phyloP scores from a whole-genome alignment of 2,113 vertebrate genomes.

The Nicator chloris region DNA sequence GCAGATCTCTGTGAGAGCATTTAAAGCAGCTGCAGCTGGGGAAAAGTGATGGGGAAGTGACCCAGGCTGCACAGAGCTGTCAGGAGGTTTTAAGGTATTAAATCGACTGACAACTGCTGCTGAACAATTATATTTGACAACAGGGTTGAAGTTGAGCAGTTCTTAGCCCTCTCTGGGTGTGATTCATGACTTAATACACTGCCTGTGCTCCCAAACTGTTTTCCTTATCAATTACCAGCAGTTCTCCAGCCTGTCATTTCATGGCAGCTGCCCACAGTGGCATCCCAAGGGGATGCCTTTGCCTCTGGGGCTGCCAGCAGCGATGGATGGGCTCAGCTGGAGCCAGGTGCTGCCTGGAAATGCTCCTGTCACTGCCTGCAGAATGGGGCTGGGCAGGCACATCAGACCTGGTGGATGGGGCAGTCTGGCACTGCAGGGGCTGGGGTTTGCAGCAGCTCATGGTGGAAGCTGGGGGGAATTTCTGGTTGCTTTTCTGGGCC shows the following conservation, averaged over 20 bases:
- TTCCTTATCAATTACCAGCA: not conserved
- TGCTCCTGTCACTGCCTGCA: not conserved
- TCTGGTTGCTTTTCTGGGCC: not conserved
- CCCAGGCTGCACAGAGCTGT: not conserved
- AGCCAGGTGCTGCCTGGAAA: not conserved
- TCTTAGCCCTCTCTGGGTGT: not conserved
- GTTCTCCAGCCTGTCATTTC: not conserved
- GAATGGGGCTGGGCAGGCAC: not conserved
- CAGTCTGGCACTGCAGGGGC: not conserved
- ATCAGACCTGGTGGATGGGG: not conserved
- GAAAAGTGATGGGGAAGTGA: not conserved
- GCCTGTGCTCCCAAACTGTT: not conserved
- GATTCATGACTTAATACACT: not conserved
- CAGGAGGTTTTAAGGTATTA: not conserved
- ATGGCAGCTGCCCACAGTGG: not conserved
- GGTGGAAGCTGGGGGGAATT: not conserved
- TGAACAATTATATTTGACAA: not conserved
- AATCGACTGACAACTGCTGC: not conserved
- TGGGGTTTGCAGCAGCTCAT: not conserved
- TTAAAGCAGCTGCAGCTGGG: not conserved
- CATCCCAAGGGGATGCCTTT: rapidly evolving
- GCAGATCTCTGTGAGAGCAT: not conserved
- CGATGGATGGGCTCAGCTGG: not conserved
- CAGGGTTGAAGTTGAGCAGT: not conserved
- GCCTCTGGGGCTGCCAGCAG: not conserved